phyloP scores from a whole-genome alignment of 2,113 vertebrate species.

The Tautogolabrus adspersus region DNA sequence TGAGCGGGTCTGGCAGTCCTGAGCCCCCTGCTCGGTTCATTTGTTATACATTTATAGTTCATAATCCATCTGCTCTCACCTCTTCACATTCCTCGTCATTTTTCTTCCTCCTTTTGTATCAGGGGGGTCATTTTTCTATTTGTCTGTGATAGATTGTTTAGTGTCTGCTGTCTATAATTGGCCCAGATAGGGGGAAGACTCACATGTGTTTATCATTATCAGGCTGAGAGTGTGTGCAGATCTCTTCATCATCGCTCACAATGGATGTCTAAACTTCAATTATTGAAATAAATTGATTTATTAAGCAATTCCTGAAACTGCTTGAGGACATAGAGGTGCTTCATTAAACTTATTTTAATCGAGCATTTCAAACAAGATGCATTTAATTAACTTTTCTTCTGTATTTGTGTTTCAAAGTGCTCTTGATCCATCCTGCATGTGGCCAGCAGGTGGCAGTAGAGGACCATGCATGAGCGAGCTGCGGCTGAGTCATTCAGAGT shows the following conservation, averaged over 20 bases:
- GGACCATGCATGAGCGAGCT: slow-evolving; percentile 31
- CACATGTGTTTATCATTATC: slow-evolving; percentile 75
- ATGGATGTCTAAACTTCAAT: slow-evolving; percentile 18
- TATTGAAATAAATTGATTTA: slow-evolving; percentile 19
- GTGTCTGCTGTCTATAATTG: slow-evolving; percentile 60
- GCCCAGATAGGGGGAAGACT: slow-evolving; percentile 66
- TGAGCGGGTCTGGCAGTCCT: slow-evolving; percentile 63
- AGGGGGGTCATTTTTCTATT: slow-evolving; percentile 52
- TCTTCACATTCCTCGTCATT: slow-evolving; percentile 56
- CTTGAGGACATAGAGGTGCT: background rate
- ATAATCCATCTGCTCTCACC: slow-evolving; percentile 79
- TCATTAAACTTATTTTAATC: background rate
- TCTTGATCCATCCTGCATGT: accelerated
- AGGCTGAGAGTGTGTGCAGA: slow-evolving; percentile 7
- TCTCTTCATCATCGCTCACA: slow-evolving; percentile 54
- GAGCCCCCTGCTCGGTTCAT: slow-evolving; percentile 71
- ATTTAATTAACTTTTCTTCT: background rate
- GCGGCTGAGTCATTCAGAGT: slow-evolving; percentile 65
- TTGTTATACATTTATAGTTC: slow-evolving; percentile 78
- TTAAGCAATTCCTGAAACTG: slow-evolving; percentile 7
- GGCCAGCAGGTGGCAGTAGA: slow-evolving; percentile 78
- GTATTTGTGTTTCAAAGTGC: background rate
- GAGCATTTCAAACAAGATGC: background rate
- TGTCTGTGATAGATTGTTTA: slow-evolving; percentile 62
- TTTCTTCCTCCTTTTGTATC: slow-evolving; percentile 70